phyloP scores from a whole-genome alignment of 2,888 invertebrate species.

The Eudemis profundana region DNA sequence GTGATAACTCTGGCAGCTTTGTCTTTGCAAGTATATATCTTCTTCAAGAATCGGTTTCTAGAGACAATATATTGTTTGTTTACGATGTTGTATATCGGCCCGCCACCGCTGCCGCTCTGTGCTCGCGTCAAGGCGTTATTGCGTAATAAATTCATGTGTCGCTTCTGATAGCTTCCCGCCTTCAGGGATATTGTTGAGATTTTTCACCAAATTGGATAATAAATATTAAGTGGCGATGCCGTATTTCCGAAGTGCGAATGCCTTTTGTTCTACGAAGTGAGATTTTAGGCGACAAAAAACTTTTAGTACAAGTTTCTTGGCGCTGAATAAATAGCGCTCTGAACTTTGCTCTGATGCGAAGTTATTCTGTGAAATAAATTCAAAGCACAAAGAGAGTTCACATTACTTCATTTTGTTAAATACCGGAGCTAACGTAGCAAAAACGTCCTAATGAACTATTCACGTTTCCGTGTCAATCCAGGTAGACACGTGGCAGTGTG shows the following conservation, averaged over 20 bases:
- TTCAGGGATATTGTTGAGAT: conserved; percentile 61
- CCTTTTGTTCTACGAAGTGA: conserved; percentile 37
- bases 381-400: conserved; percentile 24
- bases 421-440: conserved; percentile 17
- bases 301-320: conserved; percentile 21
- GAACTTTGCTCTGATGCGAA: conserved; percentile 33
- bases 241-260: conserved; percentile 43
- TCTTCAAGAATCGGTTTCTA: no score
- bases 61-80: background rate
- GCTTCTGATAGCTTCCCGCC: conserved; percentile 51
- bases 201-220: conserved; percentile 51
- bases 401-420: conserved; percentile 37
- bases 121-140: conserved; percentile 50
- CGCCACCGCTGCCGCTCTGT: conserved; percentile 32
- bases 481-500: no score
- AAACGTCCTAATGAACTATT: conserved; percentile 61
- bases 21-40: no score
- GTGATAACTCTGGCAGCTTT: no score
- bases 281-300: conserved; percentile 31
- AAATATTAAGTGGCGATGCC: conserved; percentile 44
- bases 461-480: conserved; percentile 48
- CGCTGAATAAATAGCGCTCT: conserved; percentile 26
- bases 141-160: conserved; percentile 62
- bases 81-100: background rate
- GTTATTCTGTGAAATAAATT: conserved; percentile 31